Conservation (phyloP, 2,113 vertebrate species). For the Morone saxatilis region DNA sequence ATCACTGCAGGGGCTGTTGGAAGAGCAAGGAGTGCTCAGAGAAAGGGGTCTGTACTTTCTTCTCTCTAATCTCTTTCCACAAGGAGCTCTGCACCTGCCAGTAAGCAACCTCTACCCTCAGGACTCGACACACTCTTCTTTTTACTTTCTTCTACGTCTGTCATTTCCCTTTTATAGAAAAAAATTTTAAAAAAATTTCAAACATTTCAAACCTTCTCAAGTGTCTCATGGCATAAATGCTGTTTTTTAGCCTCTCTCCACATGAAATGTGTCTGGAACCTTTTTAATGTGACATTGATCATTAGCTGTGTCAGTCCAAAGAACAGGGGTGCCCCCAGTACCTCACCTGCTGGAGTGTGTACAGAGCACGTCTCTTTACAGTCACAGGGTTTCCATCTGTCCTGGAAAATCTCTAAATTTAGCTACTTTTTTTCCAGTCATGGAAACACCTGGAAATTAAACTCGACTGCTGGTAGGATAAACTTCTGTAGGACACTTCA, state of each 20-base stretch:
- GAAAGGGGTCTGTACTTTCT: constrained; percentile 52
- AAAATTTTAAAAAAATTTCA: background rate
- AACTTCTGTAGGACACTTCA: no score
- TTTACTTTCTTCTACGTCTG: constrained; percentile 20
- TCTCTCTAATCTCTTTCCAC: constrained; percentile 49
- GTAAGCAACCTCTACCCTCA: constrained; percentile 44
- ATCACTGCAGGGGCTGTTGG: constrained; percentile 63
- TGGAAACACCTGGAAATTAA: no score
- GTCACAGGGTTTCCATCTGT: no score
- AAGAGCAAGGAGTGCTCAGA: constrained; percentile 47
- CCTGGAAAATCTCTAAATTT: no score
- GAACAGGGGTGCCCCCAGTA: no score
- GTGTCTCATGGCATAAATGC: background rate
- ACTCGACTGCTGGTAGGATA: no score
- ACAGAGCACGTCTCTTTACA: no score
- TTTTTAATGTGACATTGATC: background rate
- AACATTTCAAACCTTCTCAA: background rate
- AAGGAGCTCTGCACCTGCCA: constrained; percentile 72
- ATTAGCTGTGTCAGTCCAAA: background rate
- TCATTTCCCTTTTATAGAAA: background rate
- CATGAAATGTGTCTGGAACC: background rate
- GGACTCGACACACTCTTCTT: constrained; percentile 11
- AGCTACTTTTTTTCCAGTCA: no score
- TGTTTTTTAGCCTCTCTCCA: background rate
- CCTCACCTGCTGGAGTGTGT: no score